Base-by-base conservation (phyloP, 2,888 invertebrate species). In the Clusia tigrina region DNA sequence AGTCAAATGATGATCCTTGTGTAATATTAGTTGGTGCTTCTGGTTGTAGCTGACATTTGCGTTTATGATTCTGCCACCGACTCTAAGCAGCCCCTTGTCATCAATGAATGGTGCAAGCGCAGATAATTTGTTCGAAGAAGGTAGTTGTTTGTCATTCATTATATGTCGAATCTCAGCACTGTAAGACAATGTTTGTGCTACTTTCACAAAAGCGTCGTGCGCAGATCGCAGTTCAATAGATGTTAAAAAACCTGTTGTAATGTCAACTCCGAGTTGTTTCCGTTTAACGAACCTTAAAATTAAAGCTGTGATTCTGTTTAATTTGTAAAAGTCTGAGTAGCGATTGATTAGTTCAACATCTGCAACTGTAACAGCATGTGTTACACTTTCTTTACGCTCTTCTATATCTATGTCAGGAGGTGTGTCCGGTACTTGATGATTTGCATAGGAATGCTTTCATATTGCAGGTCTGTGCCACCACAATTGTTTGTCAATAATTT, bases 41-140 rank as follows among this genome's bases (percentile, higher is more conserved):
- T 65, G 64, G 32, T 64, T 59, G 26, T 66, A 69, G 1, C 53
- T 57, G 6, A 69, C 53, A 5, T 46, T 26, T 9, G 67, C 62
- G 17, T 71, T 69, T 2, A 60, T 38, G 5, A 67, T 32, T 58
- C 71, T 64, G 3, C 67, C 66, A 20, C 68, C 68, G 15, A 67
- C 67, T 24, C 68, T 62, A 12, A 71, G n/a, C 1, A 67, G n/a
- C 2, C 66, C 65, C 18, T 54, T 15, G 9, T 55, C 22, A 23
- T 68, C 67, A 9, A 69, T 56, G 54, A 70, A 71, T 9, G 68
- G 67, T 22, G 32, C 24, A 38, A 71, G 51, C 2, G 32, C 3
- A 2, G 38, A 2, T 23, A 65, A 62, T 22, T 65, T 67, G 17
- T 65, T 56, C 20, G 46, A 64, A 0, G 1, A 23, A 18, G 61